Evolutionary conservation across 2,888 invertebrate species (phyloP).

Genomic region (Apotomis turbidana): DNA sequence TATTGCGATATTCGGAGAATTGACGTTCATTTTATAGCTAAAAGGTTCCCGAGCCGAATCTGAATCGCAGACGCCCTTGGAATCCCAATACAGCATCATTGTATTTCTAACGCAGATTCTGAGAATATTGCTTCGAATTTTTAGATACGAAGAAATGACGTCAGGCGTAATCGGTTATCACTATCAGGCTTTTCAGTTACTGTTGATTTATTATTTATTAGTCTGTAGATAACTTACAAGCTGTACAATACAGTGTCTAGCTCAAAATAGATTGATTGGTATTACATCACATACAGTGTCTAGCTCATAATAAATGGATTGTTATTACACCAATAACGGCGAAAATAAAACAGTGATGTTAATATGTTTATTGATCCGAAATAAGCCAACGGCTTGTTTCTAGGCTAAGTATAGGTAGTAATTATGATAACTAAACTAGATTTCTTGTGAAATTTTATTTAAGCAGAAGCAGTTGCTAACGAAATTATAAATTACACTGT

Average conservation of each 20-base stretch:
- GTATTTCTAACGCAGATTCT: conserved; percentile 6
- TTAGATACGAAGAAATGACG: conserved; percentile 1
- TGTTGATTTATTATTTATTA: neutral
- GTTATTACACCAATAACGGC: neutral
- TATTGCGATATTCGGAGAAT: conserved; percentile 29
- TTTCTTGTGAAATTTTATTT: neutral
- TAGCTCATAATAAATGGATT: neutral
- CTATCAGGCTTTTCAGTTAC: too few species aligned
- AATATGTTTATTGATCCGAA: neutral
- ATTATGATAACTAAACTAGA: neutral
- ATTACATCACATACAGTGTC: neutral
- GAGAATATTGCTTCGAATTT: conserved; percentile 16
- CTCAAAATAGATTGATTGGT: too few species aligned
- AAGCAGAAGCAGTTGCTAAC: neutral
- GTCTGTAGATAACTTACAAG: too few species aligned
- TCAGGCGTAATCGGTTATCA: neutral
- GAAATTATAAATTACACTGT: neutral
- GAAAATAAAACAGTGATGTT: neutral
- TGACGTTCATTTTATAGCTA: conserved; percentile 29
- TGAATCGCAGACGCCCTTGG: conserved; percentile 32
- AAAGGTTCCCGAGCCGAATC: conserved; percentile 30
- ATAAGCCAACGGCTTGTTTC: neutral
- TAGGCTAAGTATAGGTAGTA: neutral
- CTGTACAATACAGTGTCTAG: too few species aligned
- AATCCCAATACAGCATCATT: conserved; percentile 19